phyloP scores from a whole-genome alignment of 2,888 invertebrate genomes.

The Heliconius ismenius region DNA sequence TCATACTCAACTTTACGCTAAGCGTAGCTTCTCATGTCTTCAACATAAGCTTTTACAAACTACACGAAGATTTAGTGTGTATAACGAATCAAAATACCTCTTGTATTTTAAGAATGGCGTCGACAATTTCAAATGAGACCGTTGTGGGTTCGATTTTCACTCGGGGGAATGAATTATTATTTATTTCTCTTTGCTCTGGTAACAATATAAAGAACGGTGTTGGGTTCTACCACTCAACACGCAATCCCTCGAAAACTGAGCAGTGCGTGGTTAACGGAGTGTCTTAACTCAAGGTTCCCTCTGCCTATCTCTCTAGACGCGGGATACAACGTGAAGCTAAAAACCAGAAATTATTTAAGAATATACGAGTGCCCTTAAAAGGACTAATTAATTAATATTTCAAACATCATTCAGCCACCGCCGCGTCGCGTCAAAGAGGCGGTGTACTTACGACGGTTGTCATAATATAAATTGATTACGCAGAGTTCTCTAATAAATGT shows the following conservation, averaged over 20 bases:
- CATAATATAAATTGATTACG: conserved; percentile 65
- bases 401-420: conserved; percentile 40
- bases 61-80: not conserved
- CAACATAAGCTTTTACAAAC: no score
- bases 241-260: not conserved
- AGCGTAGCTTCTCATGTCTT: no score
- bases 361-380: conserved; percentile 18
- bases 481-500: conserved; percentile 65
- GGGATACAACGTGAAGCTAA: not conserved
- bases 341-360: conserved; percentile 13
- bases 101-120: not conserved
- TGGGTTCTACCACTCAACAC: not conserved
- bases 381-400: conserved; percentile 45
- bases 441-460: conserved; percentile 46
- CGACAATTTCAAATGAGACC: not conserved
- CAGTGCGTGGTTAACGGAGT: not conserved
- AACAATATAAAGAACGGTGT: not conserved
- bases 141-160: not conserved
- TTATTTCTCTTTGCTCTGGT: not conserved
- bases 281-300: not conserved
- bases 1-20: no score
- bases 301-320: not conserved
- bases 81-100: not conserved
- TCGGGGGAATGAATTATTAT: not conserved
- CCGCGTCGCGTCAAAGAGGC: conserved; percentile 39